Evolutionary conservation across 2,888 invertebrate genomes (phyloP).

Genomic region (Nomada goodeniana): DNA sequence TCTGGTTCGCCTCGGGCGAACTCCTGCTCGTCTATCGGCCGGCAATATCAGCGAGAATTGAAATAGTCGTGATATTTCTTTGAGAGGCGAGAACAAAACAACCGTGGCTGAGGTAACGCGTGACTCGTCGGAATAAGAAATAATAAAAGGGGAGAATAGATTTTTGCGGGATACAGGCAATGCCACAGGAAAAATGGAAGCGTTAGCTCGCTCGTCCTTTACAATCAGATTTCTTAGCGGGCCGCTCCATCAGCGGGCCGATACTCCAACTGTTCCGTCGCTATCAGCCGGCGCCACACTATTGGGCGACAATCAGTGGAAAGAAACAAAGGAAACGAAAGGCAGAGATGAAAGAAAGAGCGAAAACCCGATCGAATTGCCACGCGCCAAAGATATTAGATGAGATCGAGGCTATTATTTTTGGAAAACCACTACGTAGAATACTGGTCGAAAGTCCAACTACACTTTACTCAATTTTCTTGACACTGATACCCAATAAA

Average conservation of each 20-base stretch:
- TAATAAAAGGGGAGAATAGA: slow-evolving; percentile 71
- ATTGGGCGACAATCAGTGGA: slow-evolving; percentile 65
- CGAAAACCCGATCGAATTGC: slow-evolving; percentile 44
- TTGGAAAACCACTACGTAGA: background rate
- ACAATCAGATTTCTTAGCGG: slow-evolving; percentile 79
- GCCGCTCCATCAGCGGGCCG: slow-evolving; percentile 70
- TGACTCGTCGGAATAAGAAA: slow-evolving; percentile 62
- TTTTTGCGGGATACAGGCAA: slow-evolving; percentile 62
- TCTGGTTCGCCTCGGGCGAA: slow-evolving; percentile 71
- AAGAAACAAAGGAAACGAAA: slow-evolving; percentile 63
- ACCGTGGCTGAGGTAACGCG: slow-evolving; percentile 41
- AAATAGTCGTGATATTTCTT: slow-evolving; percentile 81
- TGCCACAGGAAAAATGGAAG: slow-evolving; percentile 74
- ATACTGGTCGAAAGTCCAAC: background rate
- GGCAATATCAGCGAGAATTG: slow-evolving; percentile 81
- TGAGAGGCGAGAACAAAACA: slow-evolving; percentile 64
- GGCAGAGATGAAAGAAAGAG: slow-evolving; percentile 19
- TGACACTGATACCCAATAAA: too few relatives aligned
- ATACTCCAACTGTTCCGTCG: slow-evolving; percentile 72
- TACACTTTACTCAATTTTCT: too few relatives aligned
- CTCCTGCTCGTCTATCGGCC: slow-evolving; percentile 76
- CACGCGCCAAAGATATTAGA: slow-evolving; percentile 36
- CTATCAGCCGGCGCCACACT: slow-evolving; percentile 52
- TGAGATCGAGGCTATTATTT: slow-evolving; percentile 9
- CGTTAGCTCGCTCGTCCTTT: slow-evolving; percentile 76